Evolutionary conservation across 2,113 vertebrate genomes (phyloP), one percentile per base, ranked within the genome.

Genomic region (Sylvicapra grimmia): DNA sequence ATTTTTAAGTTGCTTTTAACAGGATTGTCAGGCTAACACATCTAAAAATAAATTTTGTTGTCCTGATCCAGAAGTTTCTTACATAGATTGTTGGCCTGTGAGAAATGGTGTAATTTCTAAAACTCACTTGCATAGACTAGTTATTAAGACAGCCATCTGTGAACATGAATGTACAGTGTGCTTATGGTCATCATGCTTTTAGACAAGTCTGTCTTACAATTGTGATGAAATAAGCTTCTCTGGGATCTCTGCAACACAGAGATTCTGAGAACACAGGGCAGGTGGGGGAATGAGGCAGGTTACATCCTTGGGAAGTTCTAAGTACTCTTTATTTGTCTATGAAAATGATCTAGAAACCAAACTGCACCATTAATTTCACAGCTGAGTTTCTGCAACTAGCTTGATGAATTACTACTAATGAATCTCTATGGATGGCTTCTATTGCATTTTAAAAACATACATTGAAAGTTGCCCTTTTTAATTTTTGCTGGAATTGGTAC

Each of bases 241-340:
- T 53, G 49, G 47, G 53, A 53, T 6, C 14, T 65, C 11, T 58
- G 18, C 0, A 79, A 2, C 10, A 27, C 5, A 1, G 10, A 40
- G 21, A 40, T 27, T 0, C 21, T 86, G 47, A 79, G 11, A 19
- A 49, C 3, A 40, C 2, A 4, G 15, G 6, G 15, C 0, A 11
- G 9, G 33, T 15, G 10, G 16, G 6, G 16, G 1, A 59, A 23
- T 13, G 19, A 58, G 44, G 44, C 13, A 47, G 68, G 1, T n/a
- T 31, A 53, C 44, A 2, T 90, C 29, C 53, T 23, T 44, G 23
- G 29, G 4, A 58, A 47, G 23, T 33, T 68, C 36, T 12, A 2
- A 25, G 21, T 56, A 7, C 14, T 51, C 31, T 93, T 77, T 31
- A 47, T 31, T 63, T 59, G 16, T n/a, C 14, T 40, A 53, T 61